A percentile compares a stretch with the other conserved stretches of the same genome.
Conservation (phyloP, 2,888 invertebrate species). For the Parascotia fuliginaria region DNA sequence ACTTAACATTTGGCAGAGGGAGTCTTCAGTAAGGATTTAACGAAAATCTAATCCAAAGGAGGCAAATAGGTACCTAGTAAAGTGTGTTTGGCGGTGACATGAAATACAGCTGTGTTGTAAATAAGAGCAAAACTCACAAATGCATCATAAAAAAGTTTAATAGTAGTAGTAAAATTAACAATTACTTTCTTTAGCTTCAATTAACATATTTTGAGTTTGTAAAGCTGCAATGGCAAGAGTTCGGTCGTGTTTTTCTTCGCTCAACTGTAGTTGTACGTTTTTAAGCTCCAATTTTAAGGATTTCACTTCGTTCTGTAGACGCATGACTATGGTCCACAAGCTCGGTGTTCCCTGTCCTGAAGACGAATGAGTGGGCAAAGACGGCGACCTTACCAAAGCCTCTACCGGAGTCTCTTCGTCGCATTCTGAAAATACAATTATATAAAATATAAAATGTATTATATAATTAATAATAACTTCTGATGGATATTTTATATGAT, state of each 20-base stretch:
- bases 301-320: constrained; percentile 90
- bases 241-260: constrained; percentile 88
- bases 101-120: not conserved
- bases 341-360: constrained; percentile 83
- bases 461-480: constrained; percentile 12
- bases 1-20: too few species aligned
- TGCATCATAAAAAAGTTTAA: constrained; percentile 22
- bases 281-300: constrained; percentile 87
- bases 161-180: constrained; percentile 56
- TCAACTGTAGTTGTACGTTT: constrained; percentile 86
- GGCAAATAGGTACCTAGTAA: too few species aligned
- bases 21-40: too few species aligned
- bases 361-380: constrained; percentile 75
- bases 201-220: constrained; percentile 72
- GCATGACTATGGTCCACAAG: constrained; percentile 91
- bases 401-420: constrained; percentile 79
- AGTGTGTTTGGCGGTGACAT: too few species aligned
- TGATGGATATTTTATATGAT: constrained; percentile 42
- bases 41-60: too few species aligned
- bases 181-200: constrained; percentile 81
- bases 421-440: constrained; percentile 75
- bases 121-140: not conserved
- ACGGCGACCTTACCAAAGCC: constrained; percentile 78
- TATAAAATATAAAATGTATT: constrained; percentile 21
- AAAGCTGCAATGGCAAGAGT: constrained; percentile 76